Percentiles rank a stretch among this genome's conserved stretches.
Evolutionary conservation across 2,113 vertebrate species (phyloP).

Genomic region (Actenoides lindsayi): DNA sequence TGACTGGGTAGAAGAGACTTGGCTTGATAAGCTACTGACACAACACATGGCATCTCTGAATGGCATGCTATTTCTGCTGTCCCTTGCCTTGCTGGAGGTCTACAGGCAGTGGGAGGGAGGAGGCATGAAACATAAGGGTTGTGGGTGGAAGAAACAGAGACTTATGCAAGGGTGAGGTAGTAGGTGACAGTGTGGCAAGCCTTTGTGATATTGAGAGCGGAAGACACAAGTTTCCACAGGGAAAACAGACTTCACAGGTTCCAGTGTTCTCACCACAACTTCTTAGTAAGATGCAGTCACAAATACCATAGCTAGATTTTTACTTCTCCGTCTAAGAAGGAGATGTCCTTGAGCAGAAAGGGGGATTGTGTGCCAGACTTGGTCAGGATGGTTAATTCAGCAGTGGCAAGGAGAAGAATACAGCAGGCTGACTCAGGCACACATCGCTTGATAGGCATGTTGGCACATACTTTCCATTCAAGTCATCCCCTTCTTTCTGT

Average conservation of each 20-base stretch:
- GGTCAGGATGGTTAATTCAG: background rate
- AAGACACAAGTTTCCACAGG: background rate
- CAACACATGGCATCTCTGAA: accelerated
- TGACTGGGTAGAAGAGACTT: background rate
- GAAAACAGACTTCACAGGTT: background rate
- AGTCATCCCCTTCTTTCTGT: background rate
- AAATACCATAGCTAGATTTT: background rate
- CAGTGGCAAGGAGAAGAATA: background rate
- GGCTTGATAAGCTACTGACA: background rate
- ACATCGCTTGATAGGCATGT: background rate
- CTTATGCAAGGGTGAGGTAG: background rate
- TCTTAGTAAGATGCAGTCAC: background rate
- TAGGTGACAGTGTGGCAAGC: background rate
- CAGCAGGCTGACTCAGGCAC: background rate
- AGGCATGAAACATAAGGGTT: background rate
- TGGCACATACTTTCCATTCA: background rate
- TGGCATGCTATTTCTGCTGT: background rate
- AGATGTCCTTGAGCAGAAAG: background rate
- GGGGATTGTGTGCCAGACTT: background rate
- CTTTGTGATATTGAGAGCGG: background rate
- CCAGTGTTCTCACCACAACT: background rate
- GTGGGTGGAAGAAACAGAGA: background rate
- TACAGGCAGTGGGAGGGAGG: background rate
- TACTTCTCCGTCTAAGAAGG: background rate
- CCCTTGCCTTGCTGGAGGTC: background rate